Evolutionary conservation across 1,140 invertebrate genomes (phyloP).

Genomic region (Hetaerina americana): DNA sequence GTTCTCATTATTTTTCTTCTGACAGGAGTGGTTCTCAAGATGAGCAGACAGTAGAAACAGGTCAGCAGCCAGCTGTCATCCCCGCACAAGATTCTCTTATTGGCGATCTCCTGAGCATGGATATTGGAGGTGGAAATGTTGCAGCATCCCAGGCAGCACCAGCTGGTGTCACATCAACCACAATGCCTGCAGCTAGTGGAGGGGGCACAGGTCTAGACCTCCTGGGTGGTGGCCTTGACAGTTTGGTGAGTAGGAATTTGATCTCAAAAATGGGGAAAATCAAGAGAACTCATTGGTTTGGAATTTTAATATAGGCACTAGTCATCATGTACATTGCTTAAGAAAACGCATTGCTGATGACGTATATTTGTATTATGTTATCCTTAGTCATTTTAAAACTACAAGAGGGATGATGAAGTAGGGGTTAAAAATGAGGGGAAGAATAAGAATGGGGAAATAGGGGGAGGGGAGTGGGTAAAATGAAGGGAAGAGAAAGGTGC

Average conservation of each 20-base stretch:
- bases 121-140: conserved; percentile 47
- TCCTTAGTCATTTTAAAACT: no score
- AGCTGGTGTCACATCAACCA: conserved; percentile 27
- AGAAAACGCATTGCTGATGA: no score
- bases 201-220: conserved; percentile 40
- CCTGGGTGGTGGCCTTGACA: conserved; percentile 69
- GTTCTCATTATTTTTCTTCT: conserved; percentile 2
- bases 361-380: no score
- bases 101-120: conserved; percentile 93
- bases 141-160: conserved; percentile 34
- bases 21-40: conserved; percentile 15
- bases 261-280: no score
- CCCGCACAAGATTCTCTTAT: conserved; percentile 87
- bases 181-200: conserved; percentile 35
- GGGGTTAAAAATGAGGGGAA: no score
- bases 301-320: no score
- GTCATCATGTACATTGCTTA: no score
- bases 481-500: no score
- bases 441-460: no score
- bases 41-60: conserved; percentile 8
- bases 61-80: conserved; percentile 54
- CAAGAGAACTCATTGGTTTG: no score
- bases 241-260: conserved; percentile 57
- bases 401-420: no score
- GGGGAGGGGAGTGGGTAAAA: no score